Conservation (phyloP, 2,888 invertebrate genomes). For the Stenodera caucasica region DNA sequence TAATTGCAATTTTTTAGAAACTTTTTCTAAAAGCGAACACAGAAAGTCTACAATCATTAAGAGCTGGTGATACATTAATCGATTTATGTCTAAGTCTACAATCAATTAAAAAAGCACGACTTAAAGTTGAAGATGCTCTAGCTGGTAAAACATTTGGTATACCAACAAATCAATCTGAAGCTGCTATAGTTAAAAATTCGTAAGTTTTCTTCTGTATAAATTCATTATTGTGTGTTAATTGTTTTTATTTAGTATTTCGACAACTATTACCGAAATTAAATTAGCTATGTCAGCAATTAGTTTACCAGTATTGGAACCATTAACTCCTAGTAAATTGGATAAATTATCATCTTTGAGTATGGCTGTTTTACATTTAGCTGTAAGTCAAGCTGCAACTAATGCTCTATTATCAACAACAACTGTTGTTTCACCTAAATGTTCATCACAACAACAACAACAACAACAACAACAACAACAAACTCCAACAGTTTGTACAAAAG, state of each 20-base stretch:
- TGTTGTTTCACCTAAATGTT: constrained; percentile 63
- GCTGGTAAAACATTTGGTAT: constrained; percentile 69
- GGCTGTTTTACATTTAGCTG: constrained; percentile 80
- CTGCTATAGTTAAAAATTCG: constrained; percentile 66
- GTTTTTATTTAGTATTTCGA: constrained; percentile 64
- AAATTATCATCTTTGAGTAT: constrained; percentile 81
- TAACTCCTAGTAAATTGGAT: constrained; percentile 80
- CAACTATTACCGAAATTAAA: constrained; percentile 80
- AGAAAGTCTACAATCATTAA: constrained; percentile 74
- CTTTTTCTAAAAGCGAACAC: constrained; percentile 78
- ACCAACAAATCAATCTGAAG: constrained; percentile 72
- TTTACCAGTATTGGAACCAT: constrained; percentile 84
- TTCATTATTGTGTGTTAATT: neutral
- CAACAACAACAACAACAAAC: constrained; percentile 32
- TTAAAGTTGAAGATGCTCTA: constrained; percentile 65
- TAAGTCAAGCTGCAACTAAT: constrained; percentile 68
- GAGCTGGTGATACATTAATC: constrained; percentile 79
- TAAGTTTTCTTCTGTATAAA: constrained; percentile 40
- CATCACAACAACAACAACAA: constrained; percentile 46
- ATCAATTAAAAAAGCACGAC: constrained; percentile 64
- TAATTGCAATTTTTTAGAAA: constrained; percentile 61
- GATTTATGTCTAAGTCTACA: constrained; percentile 82
- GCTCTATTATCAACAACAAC: constrained; percentile 64
- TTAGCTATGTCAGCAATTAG: constrained; percentile 82
- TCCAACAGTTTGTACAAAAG: constrained; percentile 50